Evolutionary conservation across 2,888 invertebrate species (phyloP).

Genomic region (Conchocele bisecta): DNA sequence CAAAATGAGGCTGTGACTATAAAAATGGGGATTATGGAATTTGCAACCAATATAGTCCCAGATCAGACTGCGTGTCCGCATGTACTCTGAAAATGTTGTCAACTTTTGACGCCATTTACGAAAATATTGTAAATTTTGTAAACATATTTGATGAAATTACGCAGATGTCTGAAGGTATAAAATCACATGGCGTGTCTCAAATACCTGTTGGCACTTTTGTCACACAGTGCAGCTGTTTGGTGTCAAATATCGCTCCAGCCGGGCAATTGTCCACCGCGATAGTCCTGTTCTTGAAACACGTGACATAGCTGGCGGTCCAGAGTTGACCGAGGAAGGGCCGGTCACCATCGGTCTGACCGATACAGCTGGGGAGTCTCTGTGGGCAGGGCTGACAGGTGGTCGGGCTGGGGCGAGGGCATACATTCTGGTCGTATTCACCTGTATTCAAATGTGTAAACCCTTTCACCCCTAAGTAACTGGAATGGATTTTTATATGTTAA

Average conservation of each 20-base stretch:
- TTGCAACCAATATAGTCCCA: no score
- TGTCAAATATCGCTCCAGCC: constrained; percentile 37
- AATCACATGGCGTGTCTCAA: not conserved
- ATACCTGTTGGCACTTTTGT: constrained; percentile 10
- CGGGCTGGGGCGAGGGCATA: constrained; percentile 11
- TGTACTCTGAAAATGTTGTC: no score
- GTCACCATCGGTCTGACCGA: constrained; percentile 43
- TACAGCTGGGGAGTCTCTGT: constrained; percentile 53
- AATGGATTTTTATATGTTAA: no score
- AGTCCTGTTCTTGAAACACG: constrained; percentile 55
- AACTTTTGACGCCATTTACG: constrained; percentile 21
- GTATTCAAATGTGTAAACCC: no score
- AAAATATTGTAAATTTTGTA: not conserved
- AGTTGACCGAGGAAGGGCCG: constrained; percentile 42
- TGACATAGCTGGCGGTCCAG: constrained; percentile 49
- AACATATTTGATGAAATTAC: not conserved
- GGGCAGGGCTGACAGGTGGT: constrained; percentile 41
- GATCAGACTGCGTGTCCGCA: no score
- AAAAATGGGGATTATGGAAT: no score
- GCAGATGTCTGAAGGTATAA: not conserved
- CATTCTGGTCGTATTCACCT: constrained; percentile 64
- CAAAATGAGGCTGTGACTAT: no score
- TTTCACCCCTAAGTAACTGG: no score
- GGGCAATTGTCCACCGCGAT: constrained; percentile 28
- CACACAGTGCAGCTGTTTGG: constrained; percentile 17